These are phyloP conservation scores for Andricus curvator DNA, from an alignment of 2,888 invertebrate genomes.

Conservation along the genomic window DNA sequence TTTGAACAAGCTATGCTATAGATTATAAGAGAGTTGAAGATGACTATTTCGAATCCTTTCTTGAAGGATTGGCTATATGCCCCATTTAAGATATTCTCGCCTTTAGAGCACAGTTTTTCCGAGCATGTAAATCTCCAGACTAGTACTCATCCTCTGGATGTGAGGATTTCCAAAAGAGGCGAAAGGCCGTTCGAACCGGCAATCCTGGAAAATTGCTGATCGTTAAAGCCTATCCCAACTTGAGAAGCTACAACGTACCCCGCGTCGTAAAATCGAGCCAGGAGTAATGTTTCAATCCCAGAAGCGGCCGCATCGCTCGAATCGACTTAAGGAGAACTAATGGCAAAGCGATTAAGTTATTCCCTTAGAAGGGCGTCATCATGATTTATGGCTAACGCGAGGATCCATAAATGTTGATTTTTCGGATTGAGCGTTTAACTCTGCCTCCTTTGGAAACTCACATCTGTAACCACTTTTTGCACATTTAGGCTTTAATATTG, in stretches of 20 bases:
- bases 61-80: not conserved
- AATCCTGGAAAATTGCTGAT: constrained; percentile 32
- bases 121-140: not conserved
- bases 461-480: not conserved
- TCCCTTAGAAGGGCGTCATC: constrained; percentile 20
- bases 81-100: not conserved
- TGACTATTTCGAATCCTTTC: not conserved
- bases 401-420: constrained; percentile 14
- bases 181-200: constrained; percentile 13
- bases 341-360: constrained; percentile 28
- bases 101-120: not conserved
- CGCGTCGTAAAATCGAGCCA: constrained; percentile 29
- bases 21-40: not conserved
- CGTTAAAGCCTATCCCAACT: constrained; percentile 31
- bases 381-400: constrained; percentile 21
- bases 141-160: not conserved
- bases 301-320: constrained; percentile 24
- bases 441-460: not conserved
- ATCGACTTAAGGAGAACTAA: constrained; percentile 33
- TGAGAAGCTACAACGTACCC: constrained; percentile 9
- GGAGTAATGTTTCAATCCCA: constrained; percentile 37
- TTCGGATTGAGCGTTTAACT: not conserved
- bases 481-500: too few relatives aligned
- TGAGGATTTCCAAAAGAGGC: constrained; percentile 20
- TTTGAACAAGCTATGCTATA: too few relatives aligned